Conservation (phyloP, 2,113 vertebrate species). For the Leptobrachium leishanense region DNA sequence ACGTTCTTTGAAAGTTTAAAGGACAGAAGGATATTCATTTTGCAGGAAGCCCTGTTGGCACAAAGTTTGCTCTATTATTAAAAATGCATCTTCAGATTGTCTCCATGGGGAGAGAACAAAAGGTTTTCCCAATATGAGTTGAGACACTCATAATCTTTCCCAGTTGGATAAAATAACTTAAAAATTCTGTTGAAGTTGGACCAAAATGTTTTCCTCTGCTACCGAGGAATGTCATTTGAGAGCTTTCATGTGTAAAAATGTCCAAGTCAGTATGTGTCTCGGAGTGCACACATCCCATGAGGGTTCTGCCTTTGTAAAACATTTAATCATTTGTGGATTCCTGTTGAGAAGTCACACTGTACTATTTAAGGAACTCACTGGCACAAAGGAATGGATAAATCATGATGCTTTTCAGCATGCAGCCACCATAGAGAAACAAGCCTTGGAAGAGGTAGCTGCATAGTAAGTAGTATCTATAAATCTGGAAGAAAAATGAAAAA, state of each 20-base stretch:
- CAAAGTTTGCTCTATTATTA: conserved; percentile 27
- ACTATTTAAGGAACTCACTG: conserved; percentile 37
- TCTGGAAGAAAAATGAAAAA: conserved; percentile 7
- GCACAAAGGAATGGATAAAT: conserved; percentile 32
- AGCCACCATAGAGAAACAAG: conserved; percentile 7
- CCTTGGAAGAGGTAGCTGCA: neutral
- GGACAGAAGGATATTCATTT: conserved; percentile 5
- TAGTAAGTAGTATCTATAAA: conserved; percentile 1
- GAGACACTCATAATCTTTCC: conserved; percentile 37
- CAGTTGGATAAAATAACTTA: conserved; percentile 45
- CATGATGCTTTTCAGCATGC: conserved; percentile 22
- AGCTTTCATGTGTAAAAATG: conserved; percentile 49
- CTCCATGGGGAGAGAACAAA: conserved; percentile 29
- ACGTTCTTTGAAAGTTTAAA: conserved; percentile 4
- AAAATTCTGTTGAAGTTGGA: conserved; percentile 49
- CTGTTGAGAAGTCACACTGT: conserved; percentile 33
- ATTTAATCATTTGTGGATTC: conserved; percentile 44
- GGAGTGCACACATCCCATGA: conserved; percentile 18
- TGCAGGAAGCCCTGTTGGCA: conserved; percentile 20
- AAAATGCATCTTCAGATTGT: conserved; percentile 12
- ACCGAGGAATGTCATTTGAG: conserved; percentile 35
- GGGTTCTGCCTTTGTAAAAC: conserved; percentile 38
- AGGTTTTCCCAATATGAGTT: conserved; percentile 19
- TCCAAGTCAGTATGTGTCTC: conserved; percentile 35
- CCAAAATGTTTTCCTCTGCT: conserved; percentile 27